Evolutionary conservation across 1,140 invertebrate genomes (phyloP), one percentile per base, ranked within the genome.

Genomic region (Scaptomyza hsui): DNA sequence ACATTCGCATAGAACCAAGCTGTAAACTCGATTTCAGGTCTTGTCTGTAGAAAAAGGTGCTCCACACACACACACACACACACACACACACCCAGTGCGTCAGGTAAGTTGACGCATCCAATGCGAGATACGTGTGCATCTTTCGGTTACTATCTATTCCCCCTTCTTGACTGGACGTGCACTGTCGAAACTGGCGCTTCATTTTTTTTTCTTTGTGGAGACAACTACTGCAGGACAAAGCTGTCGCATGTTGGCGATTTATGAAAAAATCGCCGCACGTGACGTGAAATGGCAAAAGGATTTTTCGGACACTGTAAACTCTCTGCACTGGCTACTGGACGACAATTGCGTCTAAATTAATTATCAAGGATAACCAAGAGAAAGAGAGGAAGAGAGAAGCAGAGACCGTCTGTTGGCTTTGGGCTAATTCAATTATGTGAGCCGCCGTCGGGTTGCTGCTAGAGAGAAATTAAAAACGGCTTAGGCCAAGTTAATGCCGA

Each of bases 331-430:
- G 26, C 72, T 52, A 59, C 56, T 64, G 69, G 12, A 37, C 32
- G 77, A 88, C 82, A 88, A 81, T 88, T 79, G 82, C 78, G 78
- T 78, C 75, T 77, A 86, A 86, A 86, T 86, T 86, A 86, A 86
- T 86, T 86, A 88, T 86, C 82, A 82, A 77, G 74, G 82, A 86
- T 88, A 88, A 82, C 82, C 74, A 71, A 37, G 32, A 7, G 6
- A 29, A 9, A 7, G 26, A 29, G 26, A 29, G 6, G 9, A 4
- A 3, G 3, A 26, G 24, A 26, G 24, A 26, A 4, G 3, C 2
- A 4, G 24, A 26, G 26, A 29, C 26, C 13, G 70, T 61, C 68
- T 59, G 62, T 21, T 57, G 56, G 49, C 48, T 49, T 49, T 21
- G 48, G 78, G 69, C 74, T 81, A 88, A 86, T 86, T 86, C 82